Base-by-base conservation (phyloP, 2,113 vertebrate genomes). In the Oceanodroma tethys region DNA sequence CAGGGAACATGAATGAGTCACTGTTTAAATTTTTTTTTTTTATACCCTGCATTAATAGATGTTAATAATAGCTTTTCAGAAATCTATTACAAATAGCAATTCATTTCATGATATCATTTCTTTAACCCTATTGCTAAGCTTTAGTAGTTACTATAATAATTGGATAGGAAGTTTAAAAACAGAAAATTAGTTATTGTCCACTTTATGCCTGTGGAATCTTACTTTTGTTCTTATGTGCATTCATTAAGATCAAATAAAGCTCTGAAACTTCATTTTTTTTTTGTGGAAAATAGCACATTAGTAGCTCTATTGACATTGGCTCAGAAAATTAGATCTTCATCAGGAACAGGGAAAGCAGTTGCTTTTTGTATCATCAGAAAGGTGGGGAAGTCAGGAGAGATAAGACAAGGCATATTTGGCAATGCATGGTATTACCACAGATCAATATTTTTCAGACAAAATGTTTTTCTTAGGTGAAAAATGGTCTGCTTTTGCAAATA, bases 361-460 rank as follows among this genome's bases (percentile, higher is more conserved):
- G 90, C 90, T 90, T 88, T 93, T 86, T 59, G 67, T 88, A 11
- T 71, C 71, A 16, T 88, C 85, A 95, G 67, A 90, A 73, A 94
- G 65, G 67, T 76, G 50, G 36, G 92, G 95, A 95, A 96, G 95
- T 43, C 63, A 30, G 82, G 40, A 79, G 68, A 95, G 96, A 97
- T 96, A 96, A 97, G 93, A 34, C 72, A 79, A 91, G 40, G 81
- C 81, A 9, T 23, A 7, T 65, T 27, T 97, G 95, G 94, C 96
- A 87, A 66, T 25, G 73, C 18, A 0, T 1, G 4, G 50, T 17
- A 43, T n/a, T 67, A 47, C 48, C 59, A 9, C 74, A 76, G 89
- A 96, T 97, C 89, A 91, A 50, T 93, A 83, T 96, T 95, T 86
- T 82, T 76, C 94, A 70, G 50, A 26, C 43, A 56, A 76, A 97